These are phyloP conservation scores for Drosophila algonquin DNA, from an alignment of 2,888 invertebrate species.

Conservation along the genomic window DNA sequence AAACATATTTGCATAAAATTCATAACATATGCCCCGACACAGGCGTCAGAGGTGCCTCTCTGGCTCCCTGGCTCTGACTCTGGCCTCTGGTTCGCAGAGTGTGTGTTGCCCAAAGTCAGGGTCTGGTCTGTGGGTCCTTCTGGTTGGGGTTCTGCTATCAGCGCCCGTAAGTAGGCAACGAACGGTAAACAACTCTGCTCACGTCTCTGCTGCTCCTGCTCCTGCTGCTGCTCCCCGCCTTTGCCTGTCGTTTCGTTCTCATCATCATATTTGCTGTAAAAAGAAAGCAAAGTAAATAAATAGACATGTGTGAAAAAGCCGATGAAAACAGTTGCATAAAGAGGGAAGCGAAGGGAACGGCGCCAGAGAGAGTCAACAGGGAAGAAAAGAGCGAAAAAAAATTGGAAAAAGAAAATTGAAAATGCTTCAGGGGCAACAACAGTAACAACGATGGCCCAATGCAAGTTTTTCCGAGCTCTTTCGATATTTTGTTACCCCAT, in stretches of 20 bases:
- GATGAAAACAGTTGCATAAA: conserved; percentile 9
- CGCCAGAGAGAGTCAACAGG: neutral
- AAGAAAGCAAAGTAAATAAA: conserved; percentile 52
- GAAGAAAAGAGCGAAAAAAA: neutral
- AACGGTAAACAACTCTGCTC: conserved; percentile 49
- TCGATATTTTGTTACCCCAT: neutral
- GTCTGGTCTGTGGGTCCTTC: neutral
- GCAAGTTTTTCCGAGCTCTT: conserved; percentile 21
- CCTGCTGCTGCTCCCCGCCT: conserved; percentile 22
- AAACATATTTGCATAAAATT: conserved; percentile 71
- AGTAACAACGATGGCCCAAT: conserved; percentile 4
- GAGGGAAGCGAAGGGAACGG: neutral
- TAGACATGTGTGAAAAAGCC: conserved; percentile 46
- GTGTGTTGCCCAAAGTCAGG: conserved; percentile 10
- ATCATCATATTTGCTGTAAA: conserved; percentile 27
- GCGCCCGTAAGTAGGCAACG: conserved; percentile 49
- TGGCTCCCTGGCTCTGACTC: neutral
- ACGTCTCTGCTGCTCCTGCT: conserved; percentile 10
- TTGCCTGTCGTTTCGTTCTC: conserved; percentile 29
- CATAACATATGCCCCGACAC: conserved; percentile 66
- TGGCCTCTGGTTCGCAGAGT: neutral
- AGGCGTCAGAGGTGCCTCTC: conserved; percentile 24
- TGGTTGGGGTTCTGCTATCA: neutral
- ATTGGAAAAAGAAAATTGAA: conserved; percentile 45
- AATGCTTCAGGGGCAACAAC: conserved; percentile 36